Percentiles rank a stretch among this genome's conserved stretches.
Conservation (phyloP, 2,888 invertebrate genomes). For the Volucella inanis region DNA sequence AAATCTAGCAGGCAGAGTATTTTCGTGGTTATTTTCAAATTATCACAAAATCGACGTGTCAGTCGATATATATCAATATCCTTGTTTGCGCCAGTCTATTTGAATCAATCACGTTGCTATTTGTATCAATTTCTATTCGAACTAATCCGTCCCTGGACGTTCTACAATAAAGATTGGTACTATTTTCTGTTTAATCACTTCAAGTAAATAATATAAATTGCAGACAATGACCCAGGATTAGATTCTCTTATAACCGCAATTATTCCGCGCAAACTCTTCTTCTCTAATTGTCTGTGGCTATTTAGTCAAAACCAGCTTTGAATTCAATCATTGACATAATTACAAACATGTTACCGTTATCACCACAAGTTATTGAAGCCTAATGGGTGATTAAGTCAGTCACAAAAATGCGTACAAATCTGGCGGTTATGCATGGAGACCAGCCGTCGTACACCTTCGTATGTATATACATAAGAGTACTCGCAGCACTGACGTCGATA, state of each 20-base stretch:
- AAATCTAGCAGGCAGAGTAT: no score
- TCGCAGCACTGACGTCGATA: constrained; percentile 5
- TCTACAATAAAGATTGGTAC: no score
- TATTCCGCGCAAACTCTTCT: neutral
- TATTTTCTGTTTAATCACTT: no score
- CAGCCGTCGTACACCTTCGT: neutral
- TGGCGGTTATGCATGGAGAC: neutral
- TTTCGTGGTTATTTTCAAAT: no score
- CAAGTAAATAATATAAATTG: no score
- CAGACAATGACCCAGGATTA: neutral
- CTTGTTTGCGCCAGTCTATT: no score
- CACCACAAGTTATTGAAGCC: constrained; percentile 5
- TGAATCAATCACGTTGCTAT: no score
- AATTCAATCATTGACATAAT: constrained; percentile 49
- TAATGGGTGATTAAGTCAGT: constrained; percentile 8
- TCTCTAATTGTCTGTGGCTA: neutral
- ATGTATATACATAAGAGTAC: no score
- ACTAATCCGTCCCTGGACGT: no score
- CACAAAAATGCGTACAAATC: neutral
- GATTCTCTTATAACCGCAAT: neutral
- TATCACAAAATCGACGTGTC: no score
- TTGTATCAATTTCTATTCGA: no score
- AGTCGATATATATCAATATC: no score
- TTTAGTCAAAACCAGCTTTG: constrained; percentile 5
- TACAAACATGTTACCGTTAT: constrained; percentile 24